Evolutionary conservation across 2,113 vertebrate genomes (phyloP).

Genomic region (Urocolius indicus): DNA sequence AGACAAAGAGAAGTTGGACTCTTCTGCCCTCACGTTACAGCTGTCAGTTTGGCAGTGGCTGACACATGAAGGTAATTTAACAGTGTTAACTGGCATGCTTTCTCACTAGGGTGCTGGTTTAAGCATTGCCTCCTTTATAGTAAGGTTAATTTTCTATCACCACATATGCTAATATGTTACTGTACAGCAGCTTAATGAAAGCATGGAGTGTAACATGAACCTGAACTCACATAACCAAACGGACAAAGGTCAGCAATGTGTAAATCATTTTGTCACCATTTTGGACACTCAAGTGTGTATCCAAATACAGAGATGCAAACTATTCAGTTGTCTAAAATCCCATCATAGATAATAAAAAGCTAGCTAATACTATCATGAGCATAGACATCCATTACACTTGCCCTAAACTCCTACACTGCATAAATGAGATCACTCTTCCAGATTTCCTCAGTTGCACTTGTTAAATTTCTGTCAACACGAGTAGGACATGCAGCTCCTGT

Average conservation of each 20-base stretch:
- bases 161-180: conserved; percentile 15
- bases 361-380: neutral
- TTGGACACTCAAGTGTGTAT: neutral
- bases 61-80: neutral
- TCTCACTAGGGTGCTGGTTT: neutral
- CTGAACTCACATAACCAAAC: neutral
- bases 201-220: neutral
- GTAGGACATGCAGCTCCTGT: neutral
- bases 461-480: neutral
- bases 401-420: neutral
- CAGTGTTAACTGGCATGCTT: neutral
- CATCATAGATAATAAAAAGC: neutral
- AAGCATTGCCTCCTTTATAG: neutral
- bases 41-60: conserved; percentile 1
- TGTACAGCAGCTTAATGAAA: conserved; percentile 1
- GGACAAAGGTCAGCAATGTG: conserved; percentile 47
- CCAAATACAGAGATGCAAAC: neutral
- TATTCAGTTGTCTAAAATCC: neutral
- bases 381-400: neutral
- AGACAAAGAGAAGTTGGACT: neutral
- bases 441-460: neutral
- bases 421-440: neutral
- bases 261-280: conserved; percentile 40
- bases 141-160: conserved; percentile 44
- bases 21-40: neutral